Conservation (phyloP, 2,113 vertebrate genomes). For the Hemicordylus capensis region DNA sequence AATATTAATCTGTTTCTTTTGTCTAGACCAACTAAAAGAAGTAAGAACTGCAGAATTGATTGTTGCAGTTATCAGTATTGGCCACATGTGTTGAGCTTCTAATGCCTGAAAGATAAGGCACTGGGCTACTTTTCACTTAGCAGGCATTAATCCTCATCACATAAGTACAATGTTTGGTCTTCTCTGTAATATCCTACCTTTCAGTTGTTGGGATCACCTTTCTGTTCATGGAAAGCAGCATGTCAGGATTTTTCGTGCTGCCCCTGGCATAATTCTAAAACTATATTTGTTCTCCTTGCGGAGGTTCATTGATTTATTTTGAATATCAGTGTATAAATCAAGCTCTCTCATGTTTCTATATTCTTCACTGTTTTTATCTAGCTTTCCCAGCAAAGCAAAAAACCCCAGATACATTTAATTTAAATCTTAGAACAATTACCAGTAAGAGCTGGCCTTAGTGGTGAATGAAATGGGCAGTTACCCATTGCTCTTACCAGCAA, state of each 20-base stretch:
- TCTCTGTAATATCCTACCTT: neutral
- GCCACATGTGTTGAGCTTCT: slow-evolving; percentile 30
- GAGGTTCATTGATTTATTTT: neutral
- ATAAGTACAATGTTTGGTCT: neutral
- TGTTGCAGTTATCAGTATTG: slow-evolving; percentile 37
- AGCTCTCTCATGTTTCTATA: neutral
- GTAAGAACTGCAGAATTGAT: slow-evolving; percentile 34
- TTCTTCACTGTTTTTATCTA: neutral
- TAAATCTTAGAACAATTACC: no score
- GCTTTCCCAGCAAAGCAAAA: neutral
- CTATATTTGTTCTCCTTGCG: neutral
- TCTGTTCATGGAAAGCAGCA: neutral
- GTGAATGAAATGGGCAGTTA: no score
- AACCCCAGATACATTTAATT: neutral
- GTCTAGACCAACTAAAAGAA: neutral
- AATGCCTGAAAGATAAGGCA: slow-evolving; percentile 6
- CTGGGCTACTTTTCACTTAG: slow-evolving; percentile 33
- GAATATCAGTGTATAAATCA: neutral
- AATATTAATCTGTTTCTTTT: slow-evolving; percentile 23
- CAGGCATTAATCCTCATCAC: slow-evolving; percentile 37
- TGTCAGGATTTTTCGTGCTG: neutral
- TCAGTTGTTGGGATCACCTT: neutral
- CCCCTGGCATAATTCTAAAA: fast-evolving
- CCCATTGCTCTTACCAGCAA: no score
- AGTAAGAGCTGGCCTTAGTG: no score